Conservation (phyloP, 2,888 invertebrate species). For the Archips crataeganus region DNA sequence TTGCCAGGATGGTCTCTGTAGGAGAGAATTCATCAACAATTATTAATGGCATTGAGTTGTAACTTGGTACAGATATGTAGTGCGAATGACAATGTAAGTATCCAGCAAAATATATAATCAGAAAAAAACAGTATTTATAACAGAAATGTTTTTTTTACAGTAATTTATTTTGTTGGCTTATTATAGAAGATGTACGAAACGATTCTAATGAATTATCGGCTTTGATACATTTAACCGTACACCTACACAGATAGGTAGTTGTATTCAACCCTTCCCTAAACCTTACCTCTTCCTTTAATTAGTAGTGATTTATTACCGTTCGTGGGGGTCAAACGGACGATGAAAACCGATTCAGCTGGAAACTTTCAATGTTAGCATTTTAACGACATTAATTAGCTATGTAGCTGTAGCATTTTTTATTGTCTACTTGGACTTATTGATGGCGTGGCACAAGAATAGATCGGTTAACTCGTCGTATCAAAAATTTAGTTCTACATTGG, state of each 20-base stretch:
- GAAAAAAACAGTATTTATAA: too few species aligned
- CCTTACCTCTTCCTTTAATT: slow-evolving; percentile 11
- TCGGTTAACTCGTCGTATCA: slow-evolving; percentile 8
- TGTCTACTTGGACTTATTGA: not conserved
- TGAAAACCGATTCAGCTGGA: not conserved
- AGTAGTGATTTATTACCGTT: slow-evolving; percentile 1
- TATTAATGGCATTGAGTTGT: too few species aligned
- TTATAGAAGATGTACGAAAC: not conserved
- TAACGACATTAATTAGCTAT: not conserved
- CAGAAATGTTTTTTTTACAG: too few species aligned
- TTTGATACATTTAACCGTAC: not conserved
- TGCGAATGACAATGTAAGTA: too few species aligned
- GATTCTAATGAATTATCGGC: not conserved
- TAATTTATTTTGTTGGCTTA: not conserved
- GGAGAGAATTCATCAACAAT: too few species aligned
- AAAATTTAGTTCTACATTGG: slow-evolving; percentile 17
- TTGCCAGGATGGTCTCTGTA: too few species aligned
- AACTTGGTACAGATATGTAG: too few species aligned
- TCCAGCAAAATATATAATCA: too few species aligned
- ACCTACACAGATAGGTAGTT: not conserved
- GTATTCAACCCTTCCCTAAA: slow-evolving; percentile 7
- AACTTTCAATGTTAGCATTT: not conserved
- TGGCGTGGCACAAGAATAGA: not conserved
- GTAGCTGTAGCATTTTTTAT: not conserved
- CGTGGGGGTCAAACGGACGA: not conserved